These are phyloP conservation scores for Keiferia lycopersicella DNA, from an alignment of 2,888 invertebrate genomes.

Conservation along the genomic window DNA sequence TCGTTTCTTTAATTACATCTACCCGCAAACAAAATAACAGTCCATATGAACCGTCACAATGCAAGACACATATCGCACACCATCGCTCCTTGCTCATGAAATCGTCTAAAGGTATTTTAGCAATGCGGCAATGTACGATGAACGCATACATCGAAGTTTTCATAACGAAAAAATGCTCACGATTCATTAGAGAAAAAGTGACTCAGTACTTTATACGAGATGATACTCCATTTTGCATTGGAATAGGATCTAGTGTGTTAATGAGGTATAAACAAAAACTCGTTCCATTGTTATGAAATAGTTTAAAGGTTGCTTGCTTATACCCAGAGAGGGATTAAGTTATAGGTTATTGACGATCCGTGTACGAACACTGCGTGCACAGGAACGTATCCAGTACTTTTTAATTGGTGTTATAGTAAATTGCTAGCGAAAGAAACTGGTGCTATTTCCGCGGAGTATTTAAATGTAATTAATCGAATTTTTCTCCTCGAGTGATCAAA, in stretches of 20 bases:
- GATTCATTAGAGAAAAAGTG: slow-evolving; percentile 26
- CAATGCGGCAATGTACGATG: neutral
- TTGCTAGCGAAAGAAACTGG: slow-evolving; percentile 1
- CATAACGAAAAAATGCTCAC: slow-evolving; percentile 6
- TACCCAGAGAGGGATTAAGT: slow-evolving; percentile 51
- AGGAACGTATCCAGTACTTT: slow-evolving; percentile 49
- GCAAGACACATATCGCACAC: neutral
- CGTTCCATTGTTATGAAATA: slow-evolving; percentile 37
- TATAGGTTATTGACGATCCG: slow-evolving; percentile 64
- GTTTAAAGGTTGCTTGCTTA: slow-evolving; percentile 37
- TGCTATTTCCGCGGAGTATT: slow-evolving; percentile 8
- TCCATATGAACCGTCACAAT: neutral
- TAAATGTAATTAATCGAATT: slow-evolving; percentile 23
- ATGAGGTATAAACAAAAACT: slow-evolving; percentile 32
- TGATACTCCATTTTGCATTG: slow-evolving; percentile 22
- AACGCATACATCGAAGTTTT: neutral
- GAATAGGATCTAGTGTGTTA: slow-evolving; percentile 28
- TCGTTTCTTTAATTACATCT: slow-evolving; percentile 21
- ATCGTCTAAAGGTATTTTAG: no score
- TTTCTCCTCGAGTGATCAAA: slow-evolving; percentile 30
- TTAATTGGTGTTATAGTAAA: slow-evolving; percentile 3
- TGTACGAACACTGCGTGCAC: slow-evolving; percentile 53
- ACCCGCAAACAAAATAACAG: neutral
- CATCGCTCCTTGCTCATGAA: neutral
- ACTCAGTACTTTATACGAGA: slow-evolving; percentile 18